Percentiles rank a stretch among this genome's conserved stretches.
phyloP scores from a whole-genome alignment of 2,888 invertebrate species.

The Brenthis daphne region DNA sequence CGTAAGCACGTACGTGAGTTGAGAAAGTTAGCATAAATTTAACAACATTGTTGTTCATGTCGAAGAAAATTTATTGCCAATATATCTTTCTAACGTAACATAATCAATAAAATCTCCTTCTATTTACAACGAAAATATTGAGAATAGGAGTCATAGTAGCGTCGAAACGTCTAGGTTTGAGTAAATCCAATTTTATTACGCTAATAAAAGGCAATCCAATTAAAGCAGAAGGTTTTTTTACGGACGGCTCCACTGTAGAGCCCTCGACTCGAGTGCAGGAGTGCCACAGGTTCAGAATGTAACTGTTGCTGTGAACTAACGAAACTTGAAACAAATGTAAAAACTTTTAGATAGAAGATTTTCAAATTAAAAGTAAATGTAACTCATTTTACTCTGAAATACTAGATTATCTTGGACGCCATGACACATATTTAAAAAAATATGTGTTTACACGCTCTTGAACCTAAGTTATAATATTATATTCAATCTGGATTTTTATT shows the following conservation, averaged over 20 bases:
- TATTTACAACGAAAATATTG: constrained; percentile 1
- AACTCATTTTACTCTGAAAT: too few relatives aligned
- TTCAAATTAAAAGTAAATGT: too few relatives aligned
- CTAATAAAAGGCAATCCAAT: constrained; percentile 80
- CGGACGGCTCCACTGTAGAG: constrained; percentile 57
- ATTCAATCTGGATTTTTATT: too few relatives aligned
- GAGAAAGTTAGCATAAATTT: too few relatives aligned
- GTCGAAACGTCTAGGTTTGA: constrained; percentile 52
- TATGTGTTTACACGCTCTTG: too few relatives aligned
- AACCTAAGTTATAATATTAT: too few relatives aligned
- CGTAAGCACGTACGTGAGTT: too few relatives aligned
- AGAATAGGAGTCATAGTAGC: constrained; percentile 46
- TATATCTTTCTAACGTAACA: background rate
- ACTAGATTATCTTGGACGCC: too few relatives aligned
- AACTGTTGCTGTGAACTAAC: constrained; percentile 52
- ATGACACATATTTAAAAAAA: too few relatives aligned
- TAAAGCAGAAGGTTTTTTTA: constrained; percentile 75
- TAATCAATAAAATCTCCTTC: background rate
- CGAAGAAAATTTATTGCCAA: background rate
- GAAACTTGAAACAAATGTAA: constrained; percentile 8
- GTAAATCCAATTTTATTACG: constrained; percentile 71
- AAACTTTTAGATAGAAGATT: constrained; percentile 6
- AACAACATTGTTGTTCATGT: too few relatives aligned
- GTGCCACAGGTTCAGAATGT: constrained; percentile 58
- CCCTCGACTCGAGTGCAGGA: constrained; percentile 55